A percentile compares a stretch with the other conserved stretches of the same genome.
phyloP scores from a whole-genome alignment of 2,797 vertebrate genomes.

The Ptychadena robeensis region DNA sequence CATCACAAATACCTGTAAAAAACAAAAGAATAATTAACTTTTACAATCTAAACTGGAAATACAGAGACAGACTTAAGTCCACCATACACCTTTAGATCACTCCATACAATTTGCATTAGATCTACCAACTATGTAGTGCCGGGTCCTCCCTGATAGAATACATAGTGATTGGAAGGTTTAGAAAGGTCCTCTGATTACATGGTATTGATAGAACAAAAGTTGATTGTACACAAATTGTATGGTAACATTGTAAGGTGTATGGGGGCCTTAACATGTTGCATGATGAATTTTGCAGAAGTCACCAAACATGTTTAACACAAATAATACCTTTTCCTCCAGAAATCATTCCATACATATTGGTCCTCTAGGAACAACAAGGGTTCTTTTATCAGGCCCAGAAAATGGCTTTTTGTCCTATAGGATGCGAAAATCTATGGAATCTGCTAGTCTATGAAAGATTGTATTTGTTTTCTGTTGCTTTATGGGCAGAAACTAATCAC shows the following conservation, averaged over 20 bases:
- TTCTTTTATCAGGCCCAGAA: not conserved
- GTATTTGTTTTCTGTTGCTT: not conserved
- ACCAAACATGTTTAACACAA: not conserved
- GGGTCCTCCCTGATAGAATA: no score
- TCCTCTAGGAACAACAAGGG: not conserved
- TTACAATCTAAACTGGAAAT: not conserved
- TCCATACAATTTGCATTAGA: no score
- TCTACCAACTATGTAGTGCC: no score
- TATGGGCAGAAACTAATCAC: not conserved
- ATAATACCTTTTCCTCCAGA: not conserved
- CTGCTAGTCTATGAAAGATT: not conserved
- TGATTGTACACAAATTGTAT: no score
- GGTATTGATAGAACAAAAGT: no score
- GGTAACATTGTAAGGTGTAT: no score
- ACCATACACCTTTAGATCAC: no score
- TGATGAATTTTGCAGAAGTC: not conserved
- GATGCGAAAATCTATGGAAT: not conserved
- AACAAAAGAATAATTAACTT: not conserved
- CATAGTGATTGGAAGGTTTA: no score
- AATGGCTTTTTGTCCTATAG: not conserved
- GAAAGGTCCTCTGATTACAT: no score
- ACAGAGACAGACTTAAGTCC: not conserved
- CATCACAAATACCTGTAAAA: slow-evolving; percentile 31
- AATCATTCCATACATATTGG: not conserved
- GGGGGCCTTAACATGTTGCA: no score